Conservation (phyloP, 1,140 invertebrate species). For the Cylas formicarius region DNA sequence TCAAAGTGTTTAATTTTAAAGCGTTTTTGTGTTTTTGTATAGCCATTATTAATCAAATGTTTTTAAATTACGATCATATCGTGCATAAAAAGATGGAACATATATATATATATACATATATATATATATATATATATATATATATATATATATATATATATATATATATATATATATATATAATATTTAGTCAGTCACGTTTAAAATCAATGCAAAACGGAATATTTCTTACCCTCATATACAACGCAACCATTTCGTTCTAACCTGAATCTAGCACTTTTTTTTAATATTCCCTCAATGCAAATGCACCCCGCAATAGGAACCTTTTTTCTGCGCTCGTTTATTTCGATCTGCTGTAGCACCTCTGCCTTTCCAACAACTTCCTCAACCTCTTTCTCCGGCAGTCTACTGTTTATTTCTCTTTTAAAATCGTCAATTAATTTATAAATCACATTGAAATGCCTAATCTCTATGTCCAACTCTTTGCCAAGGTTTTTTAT, state of each 20-base stretch:
- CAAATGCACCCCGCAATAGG: constrained; percentile 85
- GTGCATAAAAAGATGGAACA: too few species aligned
- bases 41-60: too few species aligned
- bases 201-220: constrained; percentile 1
- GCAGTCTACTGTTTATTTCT: constrained; percentile 69
- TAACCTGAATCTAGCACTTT: constrained; percentile 60
- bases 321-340: constrained; percentile 72
- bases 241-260: constrained; percentile 63
- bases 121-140: too few species aligned
- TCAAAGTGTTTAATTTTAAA: too few species aligned
- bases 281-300: constrained; percentile 67
- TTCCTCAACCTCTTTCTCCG: constrained; percentile 65
- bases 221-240: constrained; percentile 56
- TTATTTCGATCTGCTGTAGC: constrained; percentile 75
- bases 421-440: constrained; percentile 81
- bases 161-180: too few species aligned
- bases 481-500: constrained; percentile 46
- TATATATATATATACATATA: too few species aligned
- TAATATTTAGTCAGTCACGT: too few species aligned
- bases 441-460: constrained; percentile 85
- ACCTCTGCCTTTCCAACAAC: constrained; percentile 78
- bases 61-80: too few species aligned
- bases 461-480: constrained; percentile 54
- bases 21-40: too few species aligned
- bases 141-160: too few species aligned